Evolutionary conservation across 2,113 vertebrate species (phyloP).

Genomic region (Corythoichthys haematopterus): DNA sequence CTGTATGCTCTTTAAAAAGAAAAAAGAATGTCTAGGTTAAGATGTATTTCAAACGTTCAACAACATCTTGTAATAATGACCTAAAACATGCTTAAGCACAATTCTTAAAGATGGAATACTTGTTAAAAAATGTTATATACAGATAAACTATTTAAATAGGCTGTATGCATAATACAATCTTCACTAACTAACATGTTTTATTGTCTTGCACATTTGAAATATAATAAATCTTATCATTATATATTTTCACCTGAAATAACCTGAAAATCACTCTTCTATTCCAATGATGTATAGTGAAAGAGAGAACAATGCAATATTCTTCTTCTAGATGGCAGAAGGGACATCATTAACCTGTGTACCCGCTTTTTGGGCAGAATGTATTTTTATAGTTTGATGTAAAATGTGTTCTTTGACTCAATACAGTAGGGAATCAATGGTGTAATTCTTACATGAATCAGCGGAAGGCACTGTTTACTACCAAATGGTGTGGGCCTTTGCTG

Average conservation of each 20-base stretch:
- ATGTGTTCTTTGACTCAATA: neutral
- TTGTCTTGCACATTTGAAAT: neutral
- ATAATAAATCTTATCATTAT: neutral
- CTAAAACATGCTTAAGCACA: neutral
- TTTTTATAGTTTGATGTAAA: neutral
- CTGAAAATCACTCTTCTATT: neutral
- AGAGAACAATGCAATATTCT: neutral
- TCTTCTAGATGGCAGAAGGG: neutral
- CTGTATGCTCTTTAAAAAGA: neutral
- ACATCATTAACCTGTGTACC: neutral
- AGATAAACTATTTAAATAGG: no score
- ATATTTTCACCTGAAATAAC: neutral
- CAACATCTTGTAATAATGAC: neutral
- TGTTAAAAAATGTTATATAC: no score
- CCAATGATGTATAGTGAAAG: neutral
- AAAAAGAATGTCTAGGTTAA: neutral
- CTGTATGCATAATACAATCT: no score
- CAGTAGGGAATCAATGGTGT: constrained; percentile 19
- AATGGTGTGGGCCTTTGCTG: constrained; percentile 38
- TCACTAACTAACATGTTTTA: neutral
- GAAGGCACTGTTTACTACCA: constrained; percentile 69
- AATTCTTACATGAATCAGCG: constrained; percentile 59
- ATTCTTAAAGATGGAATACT: neutral
- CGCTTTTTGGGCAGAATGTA: neutral
- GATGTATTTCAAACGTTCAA: neutral